These are phyloP conservation scores for Dynastes grantii DNA, from an alignment of 2,888 invertebrate species.

Conservation along the genomic window DNA sequence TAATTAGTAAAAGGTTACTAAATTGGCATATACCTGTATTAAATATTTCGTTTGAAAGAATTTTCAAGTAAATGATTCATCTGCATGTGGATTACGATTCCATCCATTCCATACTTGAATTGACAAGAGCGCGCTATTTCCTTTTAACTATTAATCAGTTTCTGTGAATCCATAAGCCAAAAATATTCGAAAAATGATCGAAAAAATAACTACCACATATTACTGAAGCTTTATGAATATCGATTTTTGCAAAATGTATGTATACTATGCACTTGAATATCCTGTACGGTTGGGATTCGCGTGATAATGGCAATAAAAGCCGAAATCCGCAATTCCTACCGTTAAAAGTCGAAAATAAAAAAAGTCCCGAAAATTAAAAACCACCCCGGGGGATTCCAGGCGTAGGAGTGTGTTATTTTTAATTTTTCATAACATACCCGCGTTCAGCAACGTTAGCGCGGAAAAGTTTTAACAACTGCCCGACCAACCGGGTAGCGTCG, in stretches of 20 bases:
- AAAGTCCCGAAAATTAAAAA: neutral
- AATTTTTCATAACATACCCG: conserved; percentile 12
- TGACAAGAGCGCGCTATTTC: too few relatives aligned
- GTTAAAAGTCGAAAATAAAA: neutral
- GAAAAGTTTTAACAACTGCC: conserved; percentile 6
- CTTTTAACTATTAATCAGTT: neutral
- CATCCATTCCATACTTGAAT: too few relatives aligned
- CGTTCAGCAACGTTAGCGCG: neutral
- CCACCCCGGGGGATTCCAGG: neutral
- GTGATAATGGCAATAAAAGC: neutral
- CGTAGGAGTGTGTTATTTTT: neutral
- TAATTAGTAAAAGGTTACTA: too few relatives aligned
- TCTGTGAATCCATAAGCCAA: neutral
- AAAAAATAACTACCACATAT: neutral
- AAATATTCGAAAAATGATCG: neutral
- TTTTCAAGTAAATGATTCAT: too few relatives aligned
- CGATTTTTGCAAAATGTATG: neutral
- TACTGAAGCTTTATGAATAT: neutral
- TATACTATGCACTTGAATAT: neutral
- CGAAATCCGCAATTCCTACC: neutral
- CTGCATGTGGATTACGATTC: too few relatives aligned
- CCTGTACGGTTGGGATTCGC: neutral
- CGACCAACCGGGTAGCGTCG: conserved; percentile 7
- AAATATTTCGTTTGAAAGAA: too few relatives aligned
- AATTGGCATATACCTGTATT: too few relatives aligned